These are phyloP conservation scores for Drosophila paranaensis DNA, from an alignment of 2,888 invertebrate species.

Conservation along the genomic window DNA sequence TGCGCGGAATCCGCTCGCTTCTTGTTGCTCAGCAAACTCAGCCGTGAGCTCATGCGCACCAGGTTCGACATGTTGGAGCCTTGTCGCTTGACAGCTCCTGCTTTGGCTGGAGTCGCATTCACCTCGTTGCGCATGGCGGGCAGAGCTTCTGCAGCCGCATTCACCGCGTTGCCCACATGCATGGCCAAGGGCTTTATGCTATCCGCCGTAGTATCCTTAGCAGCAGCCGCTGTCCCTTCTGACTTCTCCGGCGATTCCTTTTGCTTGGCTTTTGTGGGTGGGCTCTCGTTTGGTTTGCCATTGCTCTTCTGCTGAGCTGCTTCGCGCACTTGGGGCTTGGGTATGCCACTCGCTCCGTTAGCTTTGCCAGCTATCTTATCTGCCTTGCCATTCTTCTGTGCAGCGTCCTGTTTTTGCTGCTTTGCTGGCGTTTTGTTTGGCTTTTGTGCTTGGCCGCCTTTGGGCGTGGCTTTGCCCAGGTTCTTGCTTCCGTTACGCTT, in stretches of 20 bases:
- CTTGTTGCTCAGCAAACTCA: slow-evolving; percentile 80
- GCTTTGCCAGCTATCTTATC: slow-evolving; percentile 37
- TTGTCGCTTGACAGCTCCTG: slow-evolving; percentile 65
- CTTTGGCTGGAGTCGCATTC: slow-evolving; percentile 33
- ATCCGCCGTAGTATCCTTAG: slow-evolving; percentile 25
- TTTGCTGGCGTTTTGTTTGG: slow-evolving; percentile 20
- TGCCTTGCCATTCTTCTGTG: slow-evolving; percentile 14
- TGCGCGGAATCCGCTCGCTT: slow-evolving; percentile 82
- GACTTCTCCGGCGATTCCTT: slow-evolving; percentile 42
- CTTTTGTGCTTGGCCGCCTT: slow-evolving; percentile 29
- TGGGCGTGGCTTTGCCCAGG: slow-evolving; percentile 53
- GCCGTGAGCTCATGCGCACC: slow-evolving; percentile 81
- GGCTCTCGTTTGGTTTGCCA: slow-evolving; percentile 32
- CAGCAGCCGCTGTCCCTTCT: slow-evolving; percentile 9
- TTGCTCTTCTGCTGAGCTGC: slow-evolving; percentile 37
- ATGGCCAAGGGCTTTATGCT: slow-evolving; percentile 53
- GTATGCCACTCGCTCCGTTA: slow-evolving; percentile 45
- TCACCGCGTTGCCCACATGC: slow-evolving; percentile 71
- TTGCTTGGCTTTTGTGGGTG: slow-evolving; percentile 15
- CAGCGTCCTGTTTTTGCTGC: slow-evolving; percentile 25
- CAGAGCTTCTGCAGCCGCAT: slow-evolving; percentile 68
- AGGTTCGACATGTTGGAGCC: slow-evolving; percentile 75
- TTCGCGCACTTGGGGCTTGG: slow-evolving; percentile 19
- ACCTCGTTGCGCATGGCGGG: slow-evolving; percentile 65
- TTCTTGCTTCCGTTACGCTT: slow-evolving; percentile 54